These are phyloP conservation scores for Cathartes aura DNA, from an alignment of 2,113 vertebrate species.

Conservation along the genomic window DNA sequence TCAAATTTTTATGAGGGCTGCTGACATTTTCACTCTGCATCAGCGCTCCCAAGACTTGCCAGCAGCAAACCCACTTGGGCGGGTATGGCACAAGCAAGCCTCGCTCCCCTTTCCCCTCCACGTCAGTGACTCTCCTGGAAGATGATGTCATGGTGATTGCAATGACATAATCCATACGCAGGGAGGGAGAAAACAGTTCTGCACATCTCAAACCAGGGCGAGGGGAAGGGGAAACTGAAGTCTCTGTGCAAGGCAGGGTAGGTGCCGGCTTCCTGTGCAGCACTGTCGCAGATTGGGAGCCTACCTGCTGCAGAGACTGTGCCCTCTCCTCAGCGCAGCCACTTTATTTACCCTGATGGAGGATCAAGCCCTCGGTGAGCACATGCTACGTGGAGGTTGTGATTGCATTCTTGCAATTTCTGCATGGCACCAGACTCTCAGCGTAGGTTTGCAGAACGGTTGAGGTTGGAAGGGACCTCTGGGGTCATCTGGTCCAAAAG, in stretches of 20 bases:
- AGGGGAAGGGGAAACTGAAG: not conserved
- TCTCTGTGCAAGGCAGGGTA: not conserved
- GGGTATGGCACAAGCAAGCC: not conserved
- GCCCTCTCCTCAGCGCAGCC: not conserved
- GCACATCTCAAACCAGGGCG: not conserved
- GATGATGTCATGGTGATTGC: not conserved
- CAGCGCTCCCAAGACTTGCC: not conserved
- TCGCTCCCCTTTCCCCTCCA: not conserved
- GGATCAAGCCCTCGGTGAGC: not conserved
- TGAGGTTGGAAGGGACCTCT: not conserved
- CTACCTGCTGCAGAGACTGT: not conserved
- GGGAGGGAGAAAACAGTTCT: not conserved
- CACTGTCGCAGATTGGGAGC: not conserved
- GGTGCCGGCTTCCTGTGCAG: not conserved
- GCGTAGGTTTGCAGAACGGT: fast-evolving
- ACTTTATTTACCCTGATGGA: not conserved
- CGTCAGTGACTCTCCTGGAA: not conserved
- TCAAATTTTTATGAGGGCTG: not conserved
- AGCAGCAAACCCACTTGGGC: not conserved
- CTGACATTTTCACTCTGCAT: not conserved
- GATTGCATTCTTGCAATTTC: not conserved
- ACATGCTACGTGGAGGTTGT: too few species aligned
- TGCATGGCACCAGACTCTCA: not conserved
- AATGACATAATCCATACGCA: fast-evolving
- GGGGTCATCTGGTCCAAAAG: not conserved